A percentile compares a stretch with the other conserved stretches of the same genome.
These are phyloP conservation scores for Crypturellus tataupa DNA, from an alignment of 2,797 vertebrate species.

Conservation along the genomic window DNA sequence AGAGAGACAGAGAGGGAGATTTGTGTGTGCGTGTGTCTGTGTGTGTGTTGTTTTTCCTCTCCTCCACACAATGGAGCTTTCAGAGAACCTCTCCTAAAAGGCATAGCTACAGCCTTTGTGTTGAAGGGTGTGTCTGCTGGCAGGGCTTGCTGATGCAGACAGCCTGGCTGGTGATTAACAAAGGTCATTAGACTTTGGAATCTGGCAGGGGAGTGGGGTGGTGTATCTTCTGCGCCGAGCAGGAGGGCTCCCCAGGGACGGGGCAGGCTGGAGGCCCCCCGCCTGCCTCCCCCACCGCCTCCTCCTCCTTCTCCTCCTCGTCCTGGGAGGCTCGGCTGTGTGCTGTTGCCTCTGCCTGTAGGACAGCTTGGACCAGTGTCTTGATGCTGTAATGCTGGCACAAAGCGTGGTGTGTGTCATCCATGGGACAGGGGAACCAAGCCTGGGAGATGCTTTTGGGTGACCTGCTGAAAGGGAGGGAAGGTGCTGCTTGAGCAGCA, in stretches of 20 bases:
- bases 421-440: slow-evolving; percentile 68
- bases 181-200: slow-evolving; percentile 99
- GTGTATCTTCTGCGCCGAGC: slow-evolving; percentile 87
- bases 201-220: slow-evolving; percentile 90
- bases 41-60: slow-evolving; percentile 79
- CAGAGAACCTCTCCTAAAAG: slow-evolving; percentile 93
- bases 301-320: not conserved
- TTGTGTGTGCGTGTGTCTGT: slow-evolving; percentile 6
- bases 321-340: not conserved
- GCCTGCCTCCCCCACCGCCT: not conserved
- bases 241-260: slow-evolving; percentile 88
- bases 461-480: slow-evolving; percentile 46
- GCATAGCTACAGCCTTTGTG: slow-evolving; percentile 92
- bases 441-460: slow-evolving; percentile 68
- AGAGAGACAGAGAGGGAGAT: slow-evolving; percentile 55
- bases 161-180: slow-evolving; percentile 99
- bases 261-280: slow-evolving; percentile 78
- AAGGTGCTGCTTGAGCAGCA: slow-evolving; percentile 66
- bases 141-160: slow-evolving; percentile 91
- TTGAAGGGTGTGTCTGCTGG: slow-evolving; percentile 95
- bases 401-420: slow-evolving; percentile 38
- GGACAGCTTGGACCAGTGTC: slow-evolving; percentile 69
- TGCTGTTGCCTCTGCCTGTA: not conserved
- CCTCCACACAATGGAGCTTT: slow-evolving; percentile 85
- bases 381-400: slow-evolving; percentile 53